A percentile compares a stretch with the other conserved stretches of the same genome.
These are phyloP conservation scores for Oopsacas minuta DNA, from an alignment of 37 sponge, comb jelly and placozoan genomes.

Conservation along the genomic window DNA sequence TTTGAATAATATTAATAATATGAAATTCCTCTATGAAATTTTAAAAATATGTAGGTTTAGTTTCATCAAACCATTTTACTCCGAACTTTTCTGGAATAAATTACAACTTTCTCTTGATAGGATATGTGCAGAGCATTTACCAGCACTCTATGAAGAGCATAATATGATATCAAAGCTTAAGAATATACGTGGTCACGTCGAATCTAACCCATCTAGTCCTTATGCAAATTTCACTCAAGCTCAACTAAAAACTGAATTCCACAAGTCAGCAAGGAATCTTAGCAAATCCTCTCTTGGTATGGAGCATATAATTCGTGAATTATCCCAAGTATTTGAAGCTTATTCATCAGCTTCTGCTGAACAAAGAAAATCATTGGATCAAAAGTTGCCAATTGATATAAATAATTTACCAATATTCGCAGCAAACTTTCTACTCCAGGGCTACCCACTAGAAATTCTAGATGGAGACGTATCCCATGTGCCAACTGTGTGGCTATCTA, in stretches of 20 bases:
- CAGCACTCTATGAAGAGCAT: neutral
- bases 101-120: neutral
- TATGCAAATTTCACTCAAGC: neutral
- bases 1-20: neutral
- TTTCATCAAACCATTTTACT: neutral
- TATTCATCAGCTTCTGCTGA: neutral
- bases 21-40: neutral
- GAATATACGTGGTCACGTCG: too few species aligned
- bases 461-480: constrained; percentile 37
- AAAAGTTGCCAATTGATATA: neutral
- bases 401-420: constrained; percentile 15
- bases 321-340: neutral
- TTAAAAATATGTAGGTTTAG: neutral
- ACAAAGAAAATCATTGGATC: neutral
- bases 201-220: neutral
- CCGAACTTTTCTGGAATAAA: neutral
- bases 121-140: neutral
- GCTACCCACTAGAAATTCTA: constrained; percentile 26
- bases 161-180: neutral
- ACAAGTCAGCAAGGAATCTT: neutral
- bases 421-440: constrained; percentile 24
- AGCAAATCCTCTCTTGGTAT: constrained; percentile 18
- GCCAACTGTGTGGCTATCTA: constrained; percentile 20
- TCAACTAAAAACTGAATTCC: neutral
- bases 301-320: constrained; percentile 20